phyloP scores from a whole-genome alignment of 2,888 invertebrate genomes.

The Hirtodrosophila alboralis region DNA sequence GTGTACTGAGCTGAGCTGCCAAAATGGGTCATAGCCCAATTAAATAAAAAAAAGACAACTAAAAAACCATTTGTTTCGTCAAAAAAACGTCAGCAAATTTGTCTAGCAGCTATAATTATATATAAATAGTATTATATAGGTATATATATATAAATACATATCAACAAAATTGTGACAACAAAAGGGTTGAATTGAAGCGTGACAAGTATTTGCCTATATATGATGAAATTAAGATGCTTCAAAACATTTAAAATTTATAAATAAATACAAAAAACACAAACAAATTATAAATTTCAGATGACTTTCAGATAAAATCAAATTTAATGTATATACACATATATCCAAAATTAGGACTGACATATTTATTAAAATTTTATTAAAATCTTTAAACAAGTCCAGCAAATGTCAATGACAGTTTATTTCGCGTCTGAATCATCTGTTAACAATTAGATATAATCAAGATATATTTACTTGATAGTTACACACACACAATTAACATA shows the following conservation, averaged over 20 bases:
- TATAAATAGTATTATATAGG: not conserved
- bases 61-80: constrained; percentile 28
- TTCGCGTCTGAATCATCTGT: too few relatives aligned
- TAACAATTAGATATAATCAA: too few relatives aligned
- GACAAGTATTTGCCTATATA: constrained; percentile 30
- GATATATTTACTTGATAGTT: too few relatives aligned
- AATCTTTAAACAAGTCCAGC: too few relatives aligned
- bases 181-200: constrained; percentile 63
- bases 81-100: not conserved
- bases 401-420: too few relatives aligned
- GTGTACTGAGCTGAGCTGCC: constrained; percentile 3
- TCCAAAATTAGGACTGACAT: too few relatives aligned
- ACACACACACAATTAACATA: not conserved
- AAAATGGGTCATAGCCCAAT: constrained; percentile 28
- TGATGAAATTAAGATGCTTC: constrained; percentile 3
- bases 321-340: too few relatives aligned
- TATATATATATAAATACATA: constrained; percentile 5
- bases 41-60: too few relatives aligned
- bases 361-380: too few relatives aligned
- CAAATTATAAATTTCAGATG: not conserved
- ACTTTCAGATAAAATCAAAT: too few relatives aligned
- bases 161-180: constrained; percentile 40
- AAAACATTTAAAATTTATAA: not conserved
- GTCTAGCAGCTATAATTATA: constrained; percentile 33
- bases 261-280: too few relatives aligned